Conservation (phyloP, 2,888 invertebrate species). For the Gonocerus acuteangulatus region DNA sequence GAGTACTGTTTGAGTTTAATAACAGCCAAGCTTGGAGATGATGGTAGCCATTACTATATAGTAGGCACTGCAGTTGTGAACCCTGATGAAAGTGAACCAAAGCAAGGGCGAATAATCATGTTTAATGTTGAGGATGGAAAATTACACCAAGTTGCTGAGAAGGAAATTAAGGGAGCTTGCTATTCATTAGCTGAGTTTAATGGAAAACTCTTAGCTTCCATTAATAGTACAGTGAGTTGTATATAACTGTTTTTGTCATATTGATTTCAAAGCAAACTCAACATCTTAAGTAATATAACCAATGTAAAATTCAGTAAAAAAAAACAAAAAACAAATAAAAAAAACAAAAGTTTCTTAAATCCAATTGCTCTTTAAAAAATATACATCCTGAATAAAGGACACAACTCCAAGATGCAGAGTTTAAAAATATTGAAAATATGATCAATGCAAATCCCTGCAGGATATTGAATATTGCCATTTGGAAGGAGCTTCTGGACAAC, state of each 20-base stretch:
- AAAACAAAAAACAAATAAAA: too few species aligned
- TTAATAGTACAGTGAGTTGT: conserved; percentile 83
- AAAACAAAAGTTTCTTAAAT: too few species aligned
- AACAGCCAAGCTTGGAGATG: conserved; percentile 84
- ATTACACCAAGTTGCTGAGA: conserved; percentile 78
- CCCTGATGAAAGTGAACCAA: conserved; percentile 94
- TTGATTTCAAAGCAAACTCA: not conserved
- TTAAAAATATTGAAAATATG: too few species aligned
- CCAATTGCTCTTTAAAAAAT: too few species aligned
- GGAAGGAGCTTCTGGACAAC: too few species aligned
- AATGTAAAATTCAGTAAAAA: too few species aligned
- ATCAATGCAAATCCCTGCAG: too few species aligned
- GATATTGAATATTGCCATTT: too few species aligned
- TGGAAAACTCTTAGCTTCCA: conserved; percentile 88
- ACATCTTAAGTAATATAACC: too few species aligned
- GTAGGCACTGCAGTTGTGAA: conserved; percentile 90
- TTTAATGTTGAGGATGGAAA: conserved; percentile 88
- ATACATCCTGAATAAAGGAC: too few species aligned
- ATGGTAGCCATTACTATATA: conserved; percentile 83
- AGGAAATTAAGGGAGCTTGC: conserved; percentile 92
- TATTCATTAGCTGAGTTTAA: conserved; percentile 91
- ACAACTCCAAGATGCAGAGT: too few species aligned
- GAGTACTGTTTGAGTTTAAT: conserved; percentile 88
- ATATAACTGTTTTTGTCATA: not conserved
- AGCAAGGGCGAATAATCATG: conserved; percentile 79